These are phyloP conservation scores for Staurois parvus DNA, from an alignment of 2,797 vertebrate species.

Conservation along the genomic window DNA sequence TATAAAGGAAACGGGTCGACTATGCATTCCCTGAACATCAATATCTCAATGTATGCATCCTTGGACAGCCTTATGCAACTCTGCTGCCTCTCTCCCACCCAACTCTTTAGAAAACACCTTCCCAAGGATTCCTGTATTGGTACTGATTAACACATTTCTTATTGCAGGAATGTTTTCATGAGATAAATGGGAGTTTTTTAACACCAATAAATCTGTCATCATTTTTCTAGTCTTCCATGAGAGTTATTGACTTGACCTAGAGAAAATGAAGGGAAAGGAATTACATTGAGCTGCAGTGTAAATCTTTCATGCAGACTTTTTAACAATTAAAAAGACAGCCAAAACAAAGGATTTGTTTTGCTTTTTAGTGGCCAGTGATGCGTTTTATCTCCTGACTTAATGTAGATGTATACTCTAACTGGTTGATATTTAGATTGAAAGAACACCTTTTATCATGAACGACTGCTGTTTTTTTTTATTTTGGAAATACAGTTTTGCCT, in stretches of 20 bases:
- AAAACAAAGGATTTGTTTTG: not conserved
- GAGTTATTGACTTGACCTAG: conserved; percentile 55
- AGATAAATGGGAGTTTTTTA: conserved; percentile 47
- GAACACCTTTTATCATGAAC: too few species aligned
- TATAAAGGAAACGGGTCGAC: too few species aligned
- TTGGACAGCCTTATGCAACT: conserved; percentile 35
- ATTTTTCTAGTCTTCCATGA: conserved; percentile 39
- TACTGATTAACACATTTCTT: conserved; percentile 56
- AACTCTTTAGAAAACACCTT: conserved; percentile 1
- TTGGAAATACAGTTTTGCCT: too few species aligned
- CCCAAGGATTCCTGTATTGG: not conserved
- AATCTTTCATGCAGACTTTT: not conserved
- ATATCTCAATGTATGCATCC: conserved; percentile 63
- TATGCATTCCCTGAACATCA: conserved; percentile 61
- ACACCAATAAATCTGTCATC: conserved; percentile 50
- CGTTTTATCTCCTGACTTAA: not conserved
- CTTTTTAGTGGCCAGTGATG: not conserved
- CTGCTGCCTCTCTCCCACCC: not conserved
- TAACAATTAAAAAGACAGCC: not conserved
- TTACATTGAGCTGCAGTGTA: not conserved
- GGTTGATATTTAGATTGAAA: too few species aligned
- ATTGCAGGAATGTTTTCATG: conserved; percentile 31
- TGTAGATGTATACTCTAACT: too few species aligned
- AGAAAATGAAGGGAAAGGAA: conserved; percentile 11
- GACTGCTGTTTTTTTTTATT: too few species aligned